A percentile compares a stretch with the other conserved stretches of the same genome.
Conservation (phyloP, 2,797 vertebrate genomes). For the Aotus griseimembra region DNA sequence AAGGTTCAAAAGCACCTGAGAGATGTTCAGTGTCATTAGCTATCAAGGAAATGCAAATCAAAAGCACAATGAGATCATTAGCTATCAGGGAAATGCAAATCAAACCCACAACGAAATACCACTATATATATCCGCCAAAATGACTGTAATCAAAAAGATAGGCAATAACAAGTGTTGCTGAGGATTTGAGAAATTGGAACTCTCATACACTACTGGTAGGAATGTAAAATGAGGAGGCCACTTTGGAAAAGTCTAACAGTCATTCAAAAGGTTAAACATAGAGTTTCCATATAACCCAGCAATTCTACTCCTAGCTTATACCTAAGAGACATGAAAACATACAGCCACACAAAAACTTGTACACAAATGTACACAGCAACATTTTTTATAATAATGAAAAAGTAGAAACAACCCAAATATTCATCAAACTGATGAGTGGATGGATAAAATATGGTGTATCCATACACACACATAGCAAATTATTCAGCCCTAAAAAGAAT, state of each 20-base stretch:
- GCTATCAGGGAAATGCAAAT: neutral
- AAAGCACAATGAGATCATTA: slow-evolving; percentile 6
- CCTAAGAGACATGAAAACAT: neutral
- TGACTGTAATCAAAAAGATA: neutral
- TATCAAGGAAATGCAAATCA: neutral
- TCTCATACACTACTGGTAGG: neutral
- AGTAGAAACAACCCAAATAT: neutral
- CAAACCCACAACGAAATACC: neutral
- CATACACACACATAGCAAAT: neutral
- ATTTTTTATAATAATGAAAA: neutral
- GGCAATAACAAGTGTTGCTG: neutral
- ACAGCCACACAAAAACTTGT: neutral
- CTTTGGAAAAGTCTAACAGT: neutral
- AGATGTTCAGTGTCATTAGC: neutral
- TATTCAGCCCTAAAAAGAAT: neutral
- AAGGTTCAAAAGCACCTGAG: neutral
- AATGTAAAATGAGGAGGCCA: neutral
- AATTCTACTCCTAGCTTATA: neutral
- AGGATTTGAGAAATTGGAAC: neutral
- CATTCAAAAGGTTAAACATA: neutral
- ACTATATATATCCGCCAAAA: neutral
- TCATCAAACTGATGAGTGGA: neutral
- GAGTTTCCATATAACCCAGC: neutral
- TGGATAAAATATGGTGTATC: neutral
- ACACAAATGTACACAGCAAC: neutral